A percentile compares a stretch with the other conserved stretches of the same genome.
Evolutionary conservation across 2,888 invertebrate species (phyloP).

Genomic region (Ypsolopha sequella): DNA sequence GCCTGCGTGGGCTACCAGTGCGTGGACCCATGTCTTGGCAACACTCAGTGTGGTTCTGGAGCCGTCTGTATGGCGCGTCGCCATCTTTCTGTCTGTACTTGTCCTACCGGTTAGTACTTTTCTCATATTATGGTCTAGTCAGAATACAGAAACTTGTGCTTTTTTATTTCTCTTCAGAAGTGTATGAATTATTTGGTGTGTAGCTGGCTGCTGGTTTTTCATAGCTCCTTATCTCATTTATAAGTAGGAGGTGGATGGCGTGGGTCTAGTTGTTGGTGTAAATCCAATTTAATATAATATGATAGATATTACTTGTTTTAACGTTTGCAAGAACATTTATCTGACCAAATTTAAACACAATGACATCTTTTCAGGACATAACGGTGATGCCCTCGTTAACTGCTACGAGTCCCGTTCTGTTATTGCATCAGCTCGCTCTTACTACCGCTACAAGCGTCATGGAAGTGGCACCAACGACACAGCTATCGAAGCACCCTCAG

Average conservation of each 20-base stretch:
- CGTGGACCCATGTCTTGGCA: conserved; percentile 79
- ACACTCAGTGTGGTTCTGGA: conserved; percentile 79
- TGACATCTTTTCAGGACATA: conserved; percentile 54
- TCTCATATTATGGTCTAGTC: neutral
- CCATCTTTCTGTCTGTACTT: conserved; percentile 87
- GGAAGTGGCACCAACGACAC: conserved; percentile 26
- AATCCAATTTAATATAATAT: neutral
- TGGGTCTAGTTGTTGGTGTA: neutral
- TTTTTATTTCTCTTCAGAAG: neutral
- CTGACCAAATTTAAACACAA: neutral
- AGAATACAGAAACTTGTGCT: neutral
- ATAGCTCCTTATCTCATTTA: too few relatives aligned
- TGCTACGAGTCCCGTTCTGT: conserved; percentile 63
- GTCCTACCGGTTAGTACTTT: conserved; percentile 70
- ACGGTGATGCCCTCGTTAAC: conserved; percentile 71
- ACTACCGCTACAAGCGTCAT: conserved; percentile 57
- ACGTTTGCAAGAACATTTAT: neutral
- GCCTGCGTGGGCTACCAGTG: conserved; percentile 84
- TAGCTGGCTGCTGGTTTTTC: too few relatives aligned
- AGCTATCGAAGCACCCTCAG: conserved; percentile 1
- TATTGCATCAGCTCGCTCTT: conserved; percentile 37
- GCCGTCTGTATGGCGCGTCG: conserved; percentile 81
- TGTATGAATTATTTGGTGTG: neutral
- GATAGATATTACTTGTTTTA: neutral
- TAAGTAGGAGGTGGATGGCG: neutral